Evolutionary conservation across 2,113 vertebrate genomes (phyloP), one percentile per base, ranked within the genome.

Genomic region (Rattus rattus): DNA sequence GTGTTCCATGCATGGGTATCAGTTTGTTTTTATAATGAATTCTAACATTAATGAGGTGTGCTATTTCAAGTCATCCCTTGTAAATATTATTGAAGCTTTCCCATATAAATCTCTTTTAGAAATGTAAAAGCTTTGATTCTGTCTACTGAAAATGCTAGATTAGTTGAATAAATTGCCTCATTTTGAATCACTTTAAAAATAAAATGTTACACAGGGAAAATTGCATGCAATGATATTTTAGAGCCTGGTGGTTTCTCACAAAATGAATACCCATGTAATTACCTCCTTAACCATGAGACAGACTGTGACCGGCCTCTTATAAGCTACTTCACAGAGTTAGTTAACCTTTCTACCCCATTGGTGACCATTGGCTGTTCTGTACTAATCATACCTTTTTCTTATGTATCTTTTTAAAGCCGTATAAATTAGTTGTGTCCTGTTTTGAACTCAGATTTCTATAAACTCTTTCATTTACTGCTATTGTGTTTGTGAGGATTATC

Each of bases 41-140:
- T 88, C 81, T 77, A 77, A 43, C 70, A 83, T 39, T 39, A 30
- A 84, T 87, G 56, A 73, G 43, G 19, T 52, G 24, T 47, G 4
- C 63, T 90, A 39, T 65, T 94, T 92, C 76, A 49, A n/a, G 75
- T 83, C 56, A 47, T 30, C 3, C 13, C 43, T 56, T 65, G 2
- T 93, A 65, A 90, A 80, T 73, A 12, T 17, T 88, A 65, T 65
- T n/a, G n/a, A 87, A 63, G 7, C 43, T 28, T 86, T 1, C 61
- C 28, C 11, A 13, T 47, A 36, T 79, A 63, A 56, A 59, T 88
- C 36, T 93, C 1, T 63, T 88, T 81, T 94, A 61, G 80, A 76
- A 91, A 69, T 83, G 33, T 59, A 39, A 88, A 88, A 83, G 33
- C 88, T 85, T 95, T 86, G 9, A 33, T 28, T 81, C 67, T 87